Evolutionary conservation across 2,113 vertebrate genomes (phyloP).

Genomic region (Struthio camelus): DNA sequence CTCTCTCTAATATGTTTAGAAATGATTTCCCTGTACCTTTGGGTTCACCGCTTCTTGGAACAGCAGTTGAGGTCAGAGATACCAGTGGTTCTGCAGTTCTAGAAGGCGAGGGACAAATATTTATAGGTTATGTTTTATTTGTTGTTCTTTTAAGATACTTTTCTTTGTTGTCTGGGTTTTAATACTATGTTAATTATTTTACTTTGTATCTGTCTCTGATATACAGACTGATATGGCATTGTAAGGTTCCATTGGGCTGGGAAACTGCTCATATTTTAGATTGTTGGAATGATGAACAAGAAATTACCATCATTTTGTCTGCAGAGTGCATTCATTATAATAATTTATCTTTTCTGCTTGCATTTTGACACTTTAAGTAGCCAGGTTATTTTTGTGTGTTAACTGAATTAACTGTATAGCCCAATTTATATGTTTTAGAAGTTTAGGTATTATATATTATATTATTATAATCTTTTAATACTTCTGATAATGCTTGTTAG

Average conservation of each 20-base stretch:
- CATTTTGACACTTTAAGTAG: background rate
- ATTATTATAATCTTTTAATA: background rate
- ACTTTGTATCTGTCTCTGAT: background rate
- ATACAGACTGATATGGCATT: background rate
- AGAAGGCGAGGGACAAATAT: slow-evolving; percentile 91
- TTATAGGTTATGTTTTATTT: slow-evolving; percentile 84
- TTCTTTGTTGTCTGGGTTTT: background rate
- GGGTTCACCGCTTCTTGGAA: slow-evolving; percentile 85
- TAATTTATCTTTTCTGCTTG: background rate
- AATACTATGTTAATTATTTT: background rate
- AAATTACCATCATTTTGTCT: background rate
- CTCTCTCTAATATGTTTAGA: slow-evolving; percentile 70
- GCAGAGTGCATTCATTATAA: background rate
- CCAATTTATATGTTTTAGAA: background rate
- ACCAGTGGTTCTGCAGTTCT: slow-evolving; percentile 72
- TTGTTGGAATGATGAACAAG: background rate
- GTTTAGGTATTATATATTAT: background rate
- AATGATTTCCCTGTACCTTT: slow-evolving; percentile 76
- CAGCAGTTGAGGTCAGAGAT: slow-evolving; percentile 88
- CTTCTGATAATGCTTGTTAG: background rate
- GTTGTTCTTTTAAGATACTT: background rate
- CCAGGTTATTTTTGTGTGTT: background rate
- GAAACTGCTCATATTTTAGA: background rate
- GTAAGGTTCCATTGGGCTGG: background rate
- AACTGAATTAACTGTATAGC: background rate